Percentiles rank a stretch among this genome's conserved stretches.
phyloP scores from a whole-genome alignment of 2,888 invertebrate species.

The Sarcophaga carnaria region DNA sequence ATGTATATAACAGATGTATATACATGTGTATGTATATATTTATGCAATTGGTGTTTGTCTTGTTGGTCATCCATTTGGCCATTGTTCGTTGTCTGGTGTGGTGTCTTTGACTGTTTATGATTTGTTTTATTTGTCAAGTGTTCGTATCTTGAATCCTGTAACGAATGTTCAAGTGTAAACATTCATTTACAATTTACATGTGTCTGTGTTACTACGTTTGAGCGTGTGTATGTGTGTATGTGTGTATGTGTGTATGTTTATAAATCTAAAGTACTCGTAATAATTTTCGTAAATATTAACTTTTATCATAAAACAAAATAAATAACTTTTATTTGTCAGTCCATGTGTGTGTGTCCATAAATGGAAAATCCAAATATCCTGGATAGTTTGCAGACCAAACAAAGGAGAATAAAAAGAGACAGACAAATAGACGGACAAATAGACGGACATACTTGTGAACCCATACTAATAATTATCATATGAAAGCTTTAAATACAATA shows the following conservation, averaged over 20 bases:
- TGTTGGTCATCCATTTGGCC: no score
- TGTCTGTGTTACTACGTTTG: no score
- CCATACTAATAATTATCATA: slow-evolving; percentile 5
- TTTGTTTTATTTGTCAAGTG: slow-evolving; percentile 61
- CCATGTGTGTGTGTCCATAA: neutral
- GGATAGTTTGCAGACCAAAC: slow-evolving; percentile 5
- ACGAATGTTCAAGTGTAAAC: slow-evolving; percentile 4
- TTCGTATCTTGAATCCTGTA: slow-evolving; percentile 13
- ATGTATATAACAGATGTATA: neutral
- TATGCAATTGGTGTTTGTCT: no score
- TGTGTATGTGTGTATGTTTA: neutral
- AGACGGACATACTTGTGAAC: neutral
- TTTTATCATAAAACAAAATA: slow-evolving; percentile 59
- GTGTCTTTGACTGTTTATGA: slow-evolving; percentile 41
- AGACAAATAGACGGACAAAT: neutral
- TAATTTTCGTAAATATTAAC: slow-evolving; percentile 59
- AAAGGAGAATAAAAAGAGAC: neutral
- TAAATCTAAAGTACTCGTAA: slow-evolving; percentile 28
- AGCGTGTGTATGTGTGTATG: neutral
- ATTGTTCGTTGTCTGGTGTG: neutral
- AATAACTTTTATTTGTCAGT: slow-evolving; percentile 44
- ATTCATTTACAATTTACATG: neutral
- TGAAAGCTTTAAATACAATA: slow-evolving; percentile 8
- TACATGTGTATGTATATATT: no score
- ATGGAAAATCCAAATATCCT: slow-evolving; percentile 16